Evolutionary conservation across 2,888 invertebrate genomes (phyloP).

Genomic region (Anarsia innoxiella): DNA sequence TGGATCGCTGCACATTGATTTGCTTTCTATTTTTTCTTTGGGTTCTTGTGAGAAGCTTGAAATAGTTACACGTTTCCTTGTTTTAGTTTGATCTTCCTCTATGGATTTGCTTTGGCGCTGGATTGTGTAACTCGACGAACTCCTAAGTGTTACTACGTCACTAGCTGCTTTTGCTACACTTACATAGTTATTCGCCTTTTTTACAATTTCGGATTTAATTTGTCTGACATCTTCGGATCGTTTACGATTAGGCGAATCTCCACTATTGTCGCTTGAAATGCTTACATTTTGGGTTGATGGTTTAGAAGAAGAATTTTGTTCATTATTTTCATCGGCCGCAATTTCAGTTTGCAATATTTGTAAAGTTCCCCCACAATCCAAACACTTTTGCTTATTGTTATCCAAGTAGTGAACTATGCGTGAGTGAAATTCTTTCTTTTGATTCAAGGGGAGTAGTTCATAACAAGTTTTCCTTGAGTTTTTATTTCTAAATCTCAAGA

Average conservation of each 20-base stretch:
- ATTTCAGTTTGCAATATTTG: not conserved
- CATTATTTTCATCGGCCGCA: too few species aligned
- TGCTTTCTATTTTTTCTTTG: not conserved
- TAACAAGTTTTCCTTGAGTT: slow-evolving; percentile 70
- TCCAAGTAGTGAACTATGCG: slow-evolving; percentile 67
- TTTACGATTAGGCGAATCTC: too few species aligned
- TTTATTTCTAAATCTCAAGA: slow-evolving; percentile 71
- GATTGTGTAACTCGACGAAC: slow-evolving; percentile 1
- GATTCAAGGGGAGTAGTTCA: slow-evolving; percentile 67
- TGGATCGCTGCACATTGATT: too few species aligned
- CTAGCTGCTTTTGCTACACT: too few species aligned
- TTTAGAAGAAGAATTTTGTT: too few species aligned
- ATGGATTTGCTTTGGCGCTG: too few species aligned
- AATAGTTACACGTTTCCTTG: slow-evolving; percentile 60
- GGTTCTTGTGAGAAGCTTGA: slow-evolving; percentile 24
- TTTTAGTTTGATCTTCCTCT: too few species aligned
- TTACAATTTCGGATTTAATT: not conserved
- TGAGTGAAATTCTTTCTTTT: slow-evolving; percentile 73
- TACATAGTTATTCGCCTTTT: not conserved
- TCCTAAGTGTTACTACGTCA: not conserved
- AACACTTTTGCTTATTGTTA: slow-evolving; percentile 65
- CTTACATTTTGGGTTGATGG: too few species aligned
- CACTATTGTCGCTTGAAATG: too few species aligned
- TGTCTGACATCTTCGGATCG: too few species aligned
- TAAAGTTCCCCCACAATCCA: slow-evolving; percentile 55